Evolutionary conservation across 2,113 vertebrate genomes (phyloP).

Genomic region (Callaeas wilsoni): DNA sequence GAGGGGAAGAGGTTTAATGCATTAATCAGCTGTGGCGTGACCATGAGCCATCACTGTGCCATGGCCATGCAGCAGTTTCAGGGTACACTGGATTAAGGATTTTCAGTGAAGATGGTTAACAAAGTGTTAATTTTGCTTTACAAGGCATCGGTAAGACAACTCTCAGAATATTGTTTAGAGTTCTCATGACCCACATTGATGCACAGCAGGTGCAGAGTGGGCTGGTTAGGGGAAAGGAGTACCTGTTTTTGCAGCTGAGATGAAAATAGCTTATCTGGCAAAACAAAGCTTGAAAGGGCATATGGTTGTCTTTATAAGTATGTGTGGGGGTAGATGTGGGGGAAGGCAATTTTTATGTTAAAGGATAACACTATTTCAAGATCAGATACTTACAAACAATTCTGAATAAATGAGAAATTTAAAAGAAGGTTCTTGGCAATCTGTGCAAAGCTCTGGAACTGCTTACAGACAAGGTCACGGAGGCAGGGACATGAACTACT

Average conservation of each 20-base stretch:
- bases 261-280: conserved; percentile 48
- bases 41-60: background rate
- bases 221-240: conserved; percentile 29
- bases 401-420: conserved; percentile 17
- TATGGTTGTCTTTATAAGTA: conserved; percentile 41
- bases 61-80: background rate
- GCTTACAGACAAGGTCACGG: background rate
- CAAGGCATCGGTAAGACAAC: background rate
- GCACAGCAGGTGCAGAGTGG: conserved; percentile 59
- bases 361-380: conserved; percentile 35
- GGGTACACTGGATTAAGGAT: background rate
- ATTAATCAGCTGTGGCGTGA: background rate
- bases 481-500: background rate
- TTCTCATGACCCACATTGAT: conserved; percentile 42
- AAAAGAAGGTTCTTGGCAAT: conserved; percentile 30
- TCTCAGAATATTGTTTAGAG: conserved; percentile 36
- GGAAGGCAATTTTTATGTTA: background rate
- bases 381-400: conserved; percentile 28
- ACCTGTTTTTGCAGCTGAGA: conserved; percentile 59
- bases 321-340: conserved; percentile 5
- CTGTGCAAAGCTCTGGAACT: conserved; percentile 12
- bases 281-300: conserved; percentile 58
- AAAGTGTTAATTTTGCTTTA: conserved; percentile 19
- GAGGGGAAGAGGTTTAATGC: background rate
- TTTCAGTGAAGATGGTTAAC: background rate